These are phyloP conservation scores for Hucho hucho DNA, from an alignment of 2,113 vertebrate species.

Conservation along the genomic window DNA sequence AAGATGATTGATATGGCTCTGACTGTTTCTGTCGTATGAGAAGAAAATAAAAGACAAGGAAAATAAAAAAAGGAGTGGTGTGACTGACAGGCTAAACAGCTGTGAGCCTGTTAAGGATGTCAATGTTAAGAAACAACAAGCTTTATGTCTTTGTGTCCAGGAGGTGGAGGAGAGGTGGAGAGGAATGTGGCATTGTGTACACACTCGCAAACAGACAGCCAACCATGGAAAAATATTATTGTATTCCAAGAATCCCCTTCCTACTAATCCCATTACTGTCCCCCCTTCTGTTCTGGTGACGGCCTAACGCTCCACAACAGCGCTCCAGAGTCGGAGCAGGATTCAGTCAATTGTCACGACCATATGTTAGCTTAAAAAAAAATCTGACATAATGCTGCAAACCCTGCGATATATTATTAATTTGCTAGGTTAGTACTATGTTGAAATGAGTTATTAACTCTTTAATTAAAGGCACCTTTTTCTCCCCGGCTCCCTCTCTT, in stretches of 20 bases:
- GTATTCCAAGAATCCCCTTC: constrained; percentile 10
- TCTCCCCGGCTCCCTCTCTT: constrained; percentile 45
- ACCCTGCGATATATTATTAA: neutral
- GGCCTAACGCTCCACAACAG: too few relatives aligned
- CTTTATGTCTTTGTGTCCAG: constrained; percentile 54
- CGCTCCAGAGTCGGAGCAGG: constrained; percentile 19
- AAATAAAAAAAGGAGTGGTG: constrained; percentile 30
- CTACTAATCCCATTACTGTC: constrained; percentile 38
- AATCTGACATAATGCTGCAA: neutral
- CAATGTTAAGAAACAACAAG: constrained; percentile 45
- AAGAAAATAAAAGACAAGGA: constrained; percentile 39
- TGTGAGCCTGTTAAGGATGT: constrained; percentile 65
- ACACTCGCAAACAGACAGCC: too few relatives aligned
- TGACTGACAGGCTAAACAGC: constrained; percentile 67
- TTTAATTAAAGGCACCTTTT: constrained; percentile 55
- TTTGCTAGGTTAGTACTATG: constrained; percentile 36
- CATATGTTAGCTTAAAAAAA: too few relatives aligned
- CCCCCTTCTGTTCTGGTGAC: constrained; percentile 5
- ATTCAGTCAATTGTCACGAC: too few relatives aligned
- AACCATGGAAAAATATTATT: constrained; percentile 34
- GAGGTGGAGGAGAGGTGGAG: constrained; percentile 37
- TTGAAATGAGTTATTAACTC: constrained; percentile 66
- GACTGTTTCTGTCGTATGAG: constrained; percentile 70
- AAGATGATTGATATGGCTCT: constrained; percentile 60
- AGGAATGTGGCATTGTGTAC: neutral